A percentile compares a stretch with the other conserved stretches of the same genome.
These are phyloP conservation scores for Deroplatys truncata DNA, from an alignment of 2,888 invertebrate species.

Conservation along the genomic window DNA sequence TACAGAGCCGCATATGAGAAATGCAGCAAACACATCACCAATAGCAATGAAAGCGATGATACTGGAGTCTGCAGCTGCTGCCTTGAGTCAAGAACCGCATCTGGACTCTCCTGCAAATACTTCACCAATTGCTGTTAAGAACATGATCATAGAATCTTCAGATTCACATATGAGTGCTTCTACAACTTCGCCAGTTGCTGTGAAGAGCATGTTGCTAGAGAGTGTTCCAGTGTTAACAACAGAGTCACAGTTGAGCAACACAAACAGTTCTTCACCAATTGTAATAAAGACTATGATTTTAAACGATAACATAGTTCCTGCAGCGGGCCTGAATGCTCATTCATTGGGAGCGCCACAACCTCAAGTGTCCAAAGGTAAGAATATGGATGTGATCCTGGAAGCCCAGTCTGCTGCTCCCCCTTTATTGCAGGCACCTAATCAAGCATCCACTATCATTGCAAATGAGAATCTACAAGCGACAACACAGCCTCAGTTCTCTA, in stretches of 20 bases:
- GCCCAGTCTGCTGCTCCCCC: background rate
- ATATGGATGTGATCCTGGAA: background rate
- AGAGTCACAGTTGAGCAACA: background rate
- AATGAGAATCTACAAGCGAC: background rate
- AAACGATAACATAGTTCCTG: background rate
- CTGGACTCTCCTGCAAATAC: background rate
- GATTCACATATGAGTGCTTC: background rate
- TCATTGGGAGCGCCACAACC: background rate
- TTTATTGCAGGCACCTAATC: background rate
- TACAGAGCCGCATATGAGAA: background rate
- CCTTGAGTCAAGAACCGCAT: background rate
- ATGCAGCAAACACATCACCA: constrained; percentile 17
- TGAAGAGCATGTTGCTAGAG: constrained; percentile 6
- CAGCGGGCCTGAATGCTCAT: background rate
- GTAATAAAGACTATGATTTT: background rate
- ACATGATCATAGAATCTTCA: constrained; percentile 41
- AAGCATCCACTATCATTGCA: background rate
- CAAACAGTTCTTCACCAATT: background rate
- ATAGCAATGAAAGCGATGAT: constrained; percentile 24
- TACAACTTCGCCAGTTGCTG: background rate
- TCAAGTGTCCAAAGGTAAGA: background rate
- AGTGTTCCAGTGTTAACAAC: background rate
- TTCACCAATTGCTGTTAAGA: constrained; percentile 22
- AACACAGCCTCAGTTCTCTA: background rate
- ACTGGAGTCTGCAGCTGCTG: constrained; percentile 7